Conservation (phyloP, 2,113 vertebrate genomes). For the Crotophaga sulcirostris region DNA sequence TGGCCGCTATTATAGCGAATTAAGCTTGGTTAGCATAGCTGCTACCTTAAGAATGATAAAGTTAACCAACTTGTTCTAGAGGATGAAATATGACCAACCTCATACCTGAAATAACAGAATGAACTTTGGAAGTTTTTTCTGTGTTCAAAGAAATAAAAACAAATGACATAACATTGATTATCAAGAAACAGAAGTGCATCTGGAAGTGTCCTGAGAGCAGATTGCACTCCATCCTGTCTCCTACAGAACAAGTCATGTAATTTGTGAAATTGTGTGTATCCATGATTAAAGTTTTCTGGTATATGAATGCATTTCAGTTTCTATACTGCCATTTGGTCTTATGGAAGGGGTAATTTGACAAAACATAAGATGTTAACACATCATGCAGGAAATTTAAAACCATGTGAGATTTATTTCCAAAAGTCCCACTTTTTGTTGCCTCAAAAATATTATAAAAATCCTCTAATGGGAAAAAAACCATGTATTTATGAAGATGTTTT, state of each 20-base stretch:
- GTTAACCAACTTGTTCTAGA: not conserved
- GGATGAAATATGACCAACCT: not conserved
- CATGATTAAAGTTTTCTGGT: not conserved
- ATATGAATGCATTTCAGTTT: not conserved
- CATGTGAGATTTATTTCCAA: not conserved
- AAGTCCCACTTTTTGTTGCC: not conserved
- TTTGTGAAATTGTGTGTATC: not conserved
- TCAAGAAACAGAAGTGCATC: not conserved
- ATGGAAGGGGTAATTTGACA: not conserved
- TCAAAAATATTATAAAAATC: not conserved
- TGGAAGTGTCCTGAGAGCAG: not conserved
- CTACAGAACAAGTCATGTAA: not conserved
- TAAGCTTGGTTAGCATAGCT: not conserved
- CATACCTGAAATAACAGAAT: not conserved
- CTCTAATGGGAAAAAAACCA: not conserved
- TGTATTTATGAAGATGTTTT: not conserved
- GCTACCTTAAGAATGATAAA: not conserved
- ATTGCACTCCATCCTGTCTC: rapidly evolving
- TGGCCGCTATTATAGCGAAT: not conserved
- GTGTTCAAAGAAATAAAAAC: not conserved
- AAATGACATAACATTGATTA: not conserved
- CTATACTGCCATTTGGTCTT: not conserved
- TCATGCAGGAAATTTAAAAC: not conserved
- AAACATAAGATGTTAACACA: not conserved
- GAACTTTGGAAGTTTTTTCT: not conserved